These are phyloP conservation scores for Amblyteles armatorius DNA, from an alignment of 2,888 invertebrate species.

Conservation along the genomic window DNA sequence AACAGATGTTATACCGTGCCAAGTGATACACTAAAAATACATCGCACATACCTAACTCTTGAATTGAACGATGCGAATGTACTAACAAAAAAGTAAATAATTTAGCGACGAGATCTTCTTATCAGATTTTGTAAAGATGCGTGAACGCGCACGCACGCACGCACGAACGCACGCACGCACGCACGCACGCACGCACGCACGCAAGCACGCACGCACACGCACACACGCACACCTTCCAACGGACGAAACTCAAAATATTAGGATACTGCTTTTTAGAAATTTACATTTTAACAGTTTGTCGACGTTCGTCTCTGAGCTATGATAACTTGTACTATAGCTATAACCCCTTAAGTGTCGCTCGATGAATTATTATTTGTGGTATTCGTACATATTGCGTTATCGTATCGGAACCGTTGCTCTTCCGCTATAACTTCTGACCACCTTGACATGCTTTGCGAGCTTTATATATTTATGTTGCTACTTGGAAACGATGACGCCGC, in stretches of 20 bases:
- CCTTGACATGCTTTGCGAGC: constrained; percentile 75
- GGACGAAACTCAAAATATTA: constrained; percentile 59
- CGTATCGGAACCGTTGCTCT: constrained; percentile 39
- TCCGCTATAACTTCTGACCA: constrained; percentile 45
- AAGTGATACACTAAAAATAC: constrained; percentile 76
- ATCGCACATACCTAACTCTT: constrained; percentile 41
- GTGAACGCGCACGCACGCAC: neutral
- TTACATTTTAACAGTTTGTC: constrained; percentile 47
- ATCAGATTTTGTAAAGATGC: constrained; percentile 20
- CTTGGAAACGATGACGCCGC: constrained; percentile 72
- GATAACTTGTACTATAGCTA: too few species aligned
- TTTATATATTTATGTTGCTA: constrained; percentile 73
- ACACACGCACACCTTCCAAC: constrained; percentile 59
- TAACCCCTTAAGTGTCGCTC: neutral
- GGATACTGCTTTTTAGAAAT: constrained; percentile 68
- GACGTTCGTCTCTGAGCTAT: constrained; percentile 9
- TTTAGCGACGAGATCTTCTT: constrained; percentile 3
- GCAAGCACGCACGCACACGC: neutral
- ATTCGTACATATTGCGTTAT: constrained; percentile 49
- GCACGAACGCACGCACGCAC: constrained; percentile 42
- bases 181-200: constrained; percentile 1
- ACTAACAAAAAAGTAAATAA: constrained; percentile 22
- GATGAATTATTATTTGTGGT: constrained; percentile 35
- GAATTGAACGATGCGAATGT: constrained; percentile 38
- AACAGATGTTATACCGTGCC: constrained; percentile 76